Evolutionary conservation across 2,113 vertebrate species (phyloP), one percentile per base, ranked within the genome.

Genomic region (Ictidomys tridecemlineatus): DNA sequence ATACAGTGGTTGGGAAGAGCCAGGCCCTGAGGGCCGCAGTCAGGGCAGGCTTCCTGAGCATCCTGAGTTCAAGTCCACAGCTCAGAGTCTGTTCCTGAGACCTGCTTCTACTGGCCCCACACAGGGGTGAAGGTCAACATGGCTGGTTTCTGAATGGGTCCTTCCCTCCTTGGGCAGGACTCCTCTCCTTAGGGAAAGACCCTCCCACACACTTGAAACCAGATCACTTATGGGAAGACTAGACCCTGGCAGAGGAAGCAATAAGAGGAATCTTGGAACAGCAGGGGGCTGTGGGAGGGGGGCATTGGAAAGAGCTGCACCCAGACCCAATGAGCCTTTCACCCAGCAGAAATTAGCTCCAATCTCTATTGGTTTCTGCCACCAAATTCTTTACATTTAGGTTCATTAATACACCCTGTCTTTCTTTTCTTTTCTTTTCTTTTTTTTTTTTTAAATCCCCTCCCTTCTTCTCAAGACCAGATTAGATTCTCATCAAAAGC

Each of bases 401-500:
- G 0, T 76, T 93, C 70, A 39, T 80, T 85, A 56, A 8, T 73
- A 37, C 32, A 51, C 65, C 95, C 97, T 95, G 80, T 83, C 58
- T 94, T 42, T 63, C 61, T 63, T 63, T 63, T 63, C 61, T 63
- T 61, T 63, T 63, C 61, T 51, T 67, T 0, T 85, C 94, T 93
- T 96, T 82, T 0, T 85, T 95, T 93, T 96, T 82, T 65, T 56
- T 20, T 5, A 42, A 45, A 45, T 45, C 39, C 69, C 80, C 72
- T 63, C n/a, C 77, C 69, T 67, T 72, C 91, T 96, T 58, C 51
- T 45, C 32, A 48, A 95, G 94, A 97, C 96, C 95, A 96, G 98
- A 98, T 98, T 95, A 98, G 96, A 95, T 97, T 98, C 98, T 97
- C 95, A 83, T 95, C 17, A 4, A 87, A 94, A 84, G 97, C 96